A percentile compares a stretch with the other conserved stretches of the same genome.
Conservation (phyloP, 2,113 vertebrate species). For the Lepus americanus region DNA sequence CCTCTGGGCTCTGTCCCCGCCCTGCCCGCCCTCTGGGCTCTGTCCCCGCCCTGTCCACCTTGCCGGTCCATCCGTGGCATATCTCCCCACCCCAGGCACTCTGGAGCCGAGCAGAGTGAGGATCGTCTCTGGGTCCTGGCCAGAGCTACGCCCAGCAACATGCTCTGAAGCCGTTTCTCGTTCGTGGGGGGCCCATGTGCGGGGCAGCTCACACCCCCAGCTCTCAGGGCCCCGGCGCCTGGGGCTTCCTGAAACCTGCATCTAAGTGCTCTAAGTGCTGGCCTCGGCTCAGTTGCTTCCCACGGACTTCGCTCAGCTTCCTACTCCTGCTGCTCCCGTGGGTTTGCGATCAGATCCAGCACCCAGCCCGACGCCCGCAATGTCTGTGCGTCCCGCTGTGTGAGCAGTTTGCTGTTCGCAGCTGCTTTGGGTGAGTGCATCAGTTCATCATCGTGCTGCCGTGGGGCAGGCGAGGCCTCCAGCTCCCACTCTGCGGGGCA, state of each 20-base stretch:
- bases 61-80: no score
- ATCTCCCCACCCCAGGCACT: rapidly evolving
- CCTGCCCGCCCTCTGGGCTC: rapidly evolving
- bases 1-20: not conserved
- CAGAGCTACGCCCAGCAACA: rapidly evolving
- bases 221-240: not conserved
- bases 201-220: no score
- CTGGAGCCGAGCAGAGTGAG: not conserved
- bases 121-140: not conserved
- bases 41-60: no score
- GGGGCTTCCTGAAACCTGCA: not conserved
- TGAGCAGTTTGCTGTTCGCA: not conserved
- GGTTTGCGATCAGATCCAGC: not conserved
- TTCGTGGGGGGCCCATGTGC: no score
- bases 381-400: not conserved
- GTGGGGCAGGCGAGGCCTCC: not conserved
- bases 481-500: not conserved
- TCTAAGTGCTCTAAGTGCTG: not conserved
- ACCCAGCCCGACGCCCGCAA: not conserved
- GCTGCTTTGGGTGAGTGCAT: not conserved
- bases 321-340: not conserved
- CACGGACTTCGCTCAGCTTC: not conserved
- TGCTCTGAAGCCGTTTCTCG: no score
- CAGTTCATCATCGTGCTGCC: not conserved
- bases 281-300: not conserved